phyloP scores from a whole-genome alignment of 2,113 vertebrate genomes.

The Lampris incognitus region DNA sequence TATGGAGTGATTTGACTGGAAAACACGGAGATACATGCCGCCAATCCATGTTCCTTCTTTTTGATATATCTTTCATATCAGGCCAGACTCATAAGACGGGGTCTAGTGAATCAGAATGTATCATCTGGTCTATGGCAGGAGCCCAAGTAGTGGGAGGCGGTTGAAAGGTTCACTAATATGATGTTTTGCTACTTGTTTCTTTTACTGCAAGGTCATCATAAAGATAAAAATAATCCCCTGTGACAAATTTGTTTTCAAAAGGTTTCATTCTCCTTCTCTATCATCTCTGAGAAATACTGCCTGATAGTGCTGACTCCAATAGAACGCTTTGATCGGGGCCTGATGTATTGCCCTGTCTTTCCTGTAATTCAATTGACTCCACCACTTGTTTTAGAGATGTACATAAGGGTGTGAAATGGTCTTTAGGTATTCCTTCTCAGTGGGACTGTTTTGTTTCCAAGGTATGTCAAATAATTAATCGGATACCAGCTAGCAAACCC shows the following conservation, averaged over 20 bases:
- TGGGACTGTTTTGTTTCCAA: constrained; percentile 42
- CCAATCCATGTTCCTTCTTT: constrained; percentile 52
- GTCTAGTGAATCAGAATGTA: constrained; percentile 59
- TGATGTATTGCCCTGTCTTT: constrained; percentile 78
- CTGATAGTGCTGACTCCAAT: constrained; percentile 77
- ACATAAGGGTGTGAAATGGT: constrained; percentile 49
- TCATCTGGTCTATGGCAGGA: constrained; percentile 61
- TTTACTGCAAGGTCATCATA: constrained; percentile 82
- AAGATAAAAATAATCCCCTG: constrained; percentile 80
- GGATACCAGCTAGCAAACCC: constrained; percentile 25
- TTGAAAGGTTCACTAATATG: constrained; percentile 70
- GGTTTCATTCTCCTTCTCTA: constrained; percentile 77
- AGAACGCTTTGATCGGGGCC: constrained; percentile 75
- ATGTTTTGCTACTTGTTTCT: constrained; percentile 74
- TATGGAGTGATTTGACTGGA: constrained; percentile 7
- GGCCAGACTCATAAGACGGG: constrained; percentile 46
- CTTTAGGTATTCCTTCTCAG: constrained; percentile 52
- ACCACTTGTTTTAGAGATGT: constrained; percentile 67
- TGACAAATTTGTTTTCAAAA: constrained; percentile 83
- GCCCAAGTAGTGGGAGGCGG: constrained; percentile 55
- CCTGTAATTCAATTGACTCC: constrained; percentile 77
- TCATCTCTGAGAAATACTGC: constrained; percentile 72
- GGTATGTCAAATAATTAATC: constrained; percentile 45
- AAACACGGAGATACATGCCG: constrained; percentile 29
- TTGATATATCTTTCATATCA: constrained; percentile 62